Base-by-base conservation (phyloP, 2,888 invertebrate genomes). In the Atethmia centrago region DNA sequence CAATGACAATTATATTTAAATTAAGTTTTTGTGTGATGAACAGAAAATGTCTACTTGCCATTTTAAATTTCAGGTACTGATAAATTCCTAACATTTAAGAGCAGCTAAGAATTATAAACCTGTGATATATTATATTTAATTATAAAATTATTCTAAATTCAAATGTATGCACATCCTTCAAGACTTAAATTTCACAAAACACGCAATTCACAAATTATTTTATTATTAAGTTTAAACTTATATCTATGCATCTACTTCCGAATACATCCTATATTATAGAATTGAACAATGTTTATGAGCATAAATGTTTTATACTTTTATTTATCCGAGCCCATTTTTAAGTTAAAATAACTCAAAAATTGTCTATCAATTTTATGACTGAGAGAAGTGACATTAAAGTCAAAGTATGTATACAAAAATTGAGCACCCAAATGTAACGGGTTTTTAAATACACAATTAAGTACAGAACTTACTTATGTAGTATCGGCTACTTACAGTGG, bases 141-240 rank as follows among this genome's bases (percentile, higher is more conserved):
- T 56, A 25, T 62, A 19, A 65, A 49, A 25, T 36, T 42, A 19
- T 40, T 51, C 45, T 56, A 51, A 36, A 56, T 62, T 36, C 5
- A 49, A 45, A 65, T 79, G 79, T 83, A 83, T 79, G 80, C 80
- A 80, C 73, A 83, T 79, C n/a, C 79, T 83, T 68, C 9, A 47
- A 47, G 4, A 79, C 47, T 49, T 62, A n/a, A 51, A n/a, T n/a
- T 51, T 51, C n/a, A 51, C 19, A 45, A 51, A 80, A 28, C 74
- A 73, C 79, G 82, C 58, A 70, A 28, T 53, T 21, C 51, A 59
- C 21, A 47, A 66, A 64, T 63, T 40, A 49, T 70, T 53, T 64
- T 47, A 58, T 63, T 49, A 25, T 70, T 42, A 40, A 36, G 0
- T 74, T 64, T 40, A 12, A 55, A 58, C 51, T 72, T 79, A 80